Percentiles rank a stretch among this genome's conserved stretches.
phyloP scores from a whole-genome alignment of 2,113 vertebrate species.

The Callipepla californica region DNA sequence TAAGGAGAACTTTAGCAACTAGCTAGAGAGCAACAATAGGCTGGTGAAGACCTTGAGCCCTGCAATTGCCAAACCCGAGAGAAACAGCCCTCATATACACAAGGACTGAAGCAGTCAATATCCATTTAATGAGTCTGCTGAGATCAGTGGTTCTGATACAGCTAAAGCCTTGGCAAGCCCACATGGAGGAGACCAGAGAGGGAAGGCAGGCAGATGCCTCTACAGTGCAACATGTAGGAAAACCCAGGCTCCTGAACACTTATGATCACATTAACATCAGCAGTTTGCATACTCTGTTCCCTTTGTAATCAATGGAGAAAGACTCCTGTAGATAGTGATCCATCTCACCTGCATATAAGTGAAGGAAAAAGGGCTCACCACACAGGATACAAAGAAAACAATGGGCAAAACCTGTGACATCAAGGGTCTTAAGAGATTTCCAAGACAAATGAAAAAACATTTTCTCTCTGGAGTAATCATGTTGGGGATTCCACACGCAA shows the following conservation, averaged over 20 bases:
- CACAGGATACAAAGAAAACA: background rate
- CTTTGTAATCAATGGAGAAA: background rate
- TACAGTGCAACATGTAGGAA: background rate
- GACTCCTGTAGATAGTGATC: background rate
- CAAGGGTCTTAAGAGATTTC: background rate
- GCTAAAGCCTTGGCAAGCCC: background rate
- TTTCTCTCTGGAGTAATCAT: background rate
- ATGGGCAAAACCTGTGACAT: background rate
- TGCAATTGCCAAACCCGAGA: background rate
- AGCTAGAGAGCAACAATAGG: background rate
- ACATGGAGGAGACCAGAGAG: background rate
- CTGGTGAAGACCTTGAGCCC: background rate
- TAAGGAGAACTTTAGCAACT: background rate
- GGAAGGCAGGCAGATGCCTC: background rate
- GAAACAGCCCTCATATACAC: background rate
- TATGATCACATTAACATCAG: background rate
- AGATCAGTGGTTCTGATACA: background rate
- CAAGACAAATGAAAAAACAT: background rate
- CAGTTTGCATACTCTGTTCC: rapidly evolving
- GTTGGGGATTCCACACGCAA: background rate
- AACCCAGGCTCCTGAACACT: background rate
- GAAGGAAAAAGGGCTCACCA: background rate
- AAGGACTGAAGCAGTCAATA: background rate
- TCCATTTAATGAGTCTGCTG: background rate
- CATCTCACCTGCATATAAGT: background rate